These are phyloP conservation scores for Galemys pyrenaicus DNA, from an alignment of 2,113 vertebrate genomes.

Conservation along the genomic window DNA sequence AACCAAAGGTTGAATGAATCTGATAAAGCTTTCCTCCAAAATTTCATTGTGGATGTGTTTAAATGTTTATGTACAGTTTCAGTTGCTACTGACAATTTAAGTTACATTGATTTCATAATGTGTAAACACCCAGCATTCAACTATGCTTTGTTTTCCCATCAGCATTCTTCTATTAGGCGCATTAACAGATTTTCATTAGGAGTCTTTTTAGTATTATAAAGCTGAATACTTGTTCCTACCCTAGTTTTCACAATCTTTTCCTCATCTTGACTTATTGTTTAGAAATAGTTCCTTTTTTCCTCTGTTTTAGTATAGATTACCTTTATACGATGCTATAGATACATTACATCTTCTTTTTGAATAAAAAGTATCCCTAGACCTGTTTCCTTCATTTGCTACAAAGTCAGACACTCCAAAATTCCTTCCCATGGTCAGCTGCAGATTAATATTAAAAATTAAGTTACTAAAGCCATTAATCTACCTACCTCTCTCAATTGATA, in stretches of 20 bases:
- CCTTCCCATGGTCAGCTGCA: accelerated
- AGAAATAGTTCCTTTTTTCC: neutral
- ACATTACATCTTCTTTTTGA: neutral
- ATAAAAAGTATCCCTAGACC: neutral
- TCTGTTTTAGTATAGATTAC: neutral
- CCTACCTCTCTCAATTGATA: neutral
- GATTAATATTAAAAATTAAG: neutral
- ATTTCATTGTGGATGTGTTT: neutral
- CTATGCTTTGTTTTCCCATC: neutral
- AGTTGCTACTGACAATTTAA: neutral
- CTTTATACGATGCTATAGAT: neutral
- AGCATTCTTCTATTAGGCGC: neutral
- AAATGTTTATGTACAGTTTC: neutral
- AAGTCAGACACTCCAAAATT: neutral
- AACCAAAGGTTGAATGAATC: neutral
- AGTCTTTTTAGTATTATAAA: neutral
- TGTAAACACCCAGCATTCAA: neutral
- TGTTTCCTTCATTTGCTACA: neutral
- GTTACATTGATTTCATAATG: neutral
- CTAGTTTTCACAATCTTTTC: neutral
- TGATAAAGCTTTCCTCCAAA: slow-evolving; percentile 6
- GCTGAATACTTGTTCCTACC: neutral
- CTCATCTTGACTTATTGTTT: neutral
- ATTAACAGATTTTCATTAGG: neutral
- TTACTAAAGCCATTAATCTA: neutral